Evolutionary conservation across 2,113 vertebrate species (phyloP).

Genomic region (Onychostruthus taczanowskii): DNA sequence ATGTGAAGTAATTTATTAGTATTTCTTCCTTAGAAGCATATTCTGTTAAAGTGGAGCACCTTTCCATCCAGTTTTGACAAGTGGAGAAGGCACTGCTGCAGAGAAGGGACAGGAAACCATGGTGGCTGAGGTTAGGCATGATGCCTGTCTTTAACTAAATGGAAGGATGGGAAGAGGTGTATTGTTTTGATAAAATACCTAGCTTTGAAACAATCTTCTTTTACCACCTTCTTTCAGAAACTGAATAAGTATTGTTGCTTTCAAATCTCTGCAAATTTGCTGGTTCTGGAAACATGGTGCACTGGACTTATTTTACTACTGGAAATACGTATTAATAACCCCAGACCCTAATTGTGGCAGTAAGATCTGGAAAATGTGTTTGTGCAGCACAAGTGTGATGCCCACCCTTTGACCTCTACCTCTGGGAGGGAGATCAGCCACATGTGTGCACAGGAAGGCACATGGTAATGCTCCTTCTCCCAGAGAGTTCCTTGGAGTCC

Average conservation of each 20-base stretch:
- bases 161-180: neutral
- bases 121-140: neutral
- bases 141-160: neutral
- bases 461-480: neutral
- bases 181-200: neutral
- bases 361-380: neutral
- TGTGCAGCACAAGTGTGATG: neutral
- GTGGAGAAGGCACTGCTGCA: neutral
- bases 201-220: neutral
- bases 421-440: neutral
- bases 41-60: neutral
- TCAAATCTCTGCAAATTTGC: neutral
- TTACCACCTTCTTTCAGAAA: neutral
- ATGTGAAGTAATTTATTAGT: neutral
- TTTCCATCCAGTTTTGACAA: neutral
- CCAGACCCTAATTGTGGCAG: neutral
- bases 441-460: fast-evolving
- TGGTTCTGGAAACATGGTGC: neutral
- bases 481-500: neutral
- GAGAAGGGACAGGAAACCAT: neutral
- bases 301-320: neutral
- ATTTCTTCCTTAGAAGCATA: neutral
- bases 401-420: neutral
- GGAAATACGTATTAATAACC: neutral
- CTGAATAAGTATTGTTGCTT: neutral